phyloP scores from a whole-genome alignment of 2,797 vertebrate species.

The Macropodus opercularis region DNA sequence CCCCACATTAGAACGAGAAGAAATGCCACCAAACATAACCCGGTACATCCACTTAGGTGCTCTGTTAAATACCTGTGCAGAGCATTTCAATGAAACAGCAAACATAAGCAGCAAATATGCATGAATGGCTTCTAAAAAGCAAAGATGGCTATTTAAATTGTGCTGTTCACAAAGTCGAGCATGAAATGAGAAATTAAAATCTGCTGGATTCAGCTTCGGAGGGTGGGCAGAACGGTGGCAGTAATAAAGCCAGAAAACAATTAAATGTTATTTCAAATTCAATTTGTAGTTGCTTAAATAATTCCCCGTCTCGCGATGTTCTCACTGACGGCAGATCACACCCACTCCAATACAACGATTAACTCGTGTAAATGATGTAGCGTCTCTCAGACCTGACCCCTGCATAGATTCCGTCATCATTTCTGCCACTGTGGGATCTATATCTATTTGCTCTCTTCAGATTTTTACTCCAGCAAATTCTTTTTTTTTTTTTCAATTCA shows the following conservation, averaged over 20 bases:
- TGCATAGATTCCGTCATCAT: conserved; percentile 16
- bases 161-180: conserved; percentile 8
- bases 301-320: conserved; percentile 10
- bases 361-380: conserved; percentile 31
- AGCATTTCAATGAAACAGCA: conserved; percentile 6
- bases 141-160: conserved; percentile 18
- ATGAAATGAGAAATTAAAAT: conserved; percentile 32
- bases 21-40: neutral
- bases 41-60: conserved; percentile 7
- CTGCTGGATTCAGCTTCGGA: conserved; percentile 12
- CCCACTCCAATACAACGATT: conserved; percentile 23
- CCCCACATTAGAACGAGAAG: conserved; percentile 2
- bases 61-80: neutral
- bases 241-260: conserved; percentile 11
- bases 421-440: conserved; percentile 23
- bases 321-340: conserved; percentile 20
- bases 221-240: conserved; percentile 4
- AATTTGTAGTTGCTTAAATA: conserved; percentile 11
- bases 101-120: neutral
- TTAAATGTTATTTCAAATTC: conserved; percentile 26
- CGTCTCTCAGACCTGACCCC: conserved; percentile 15
- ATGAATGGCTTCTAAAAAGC: conserved; percentile 14
- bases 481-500: conserved; percentile 23
- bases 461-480: conserved; percentile 14
- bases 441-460: conserved; percentile 19